Percentiles rank a stretch among this genome's conserved stretches.
phyloP scores from a whole-genome alignment of 1,140 invertebrate species.

The Ganaspis sp. region DNA sequence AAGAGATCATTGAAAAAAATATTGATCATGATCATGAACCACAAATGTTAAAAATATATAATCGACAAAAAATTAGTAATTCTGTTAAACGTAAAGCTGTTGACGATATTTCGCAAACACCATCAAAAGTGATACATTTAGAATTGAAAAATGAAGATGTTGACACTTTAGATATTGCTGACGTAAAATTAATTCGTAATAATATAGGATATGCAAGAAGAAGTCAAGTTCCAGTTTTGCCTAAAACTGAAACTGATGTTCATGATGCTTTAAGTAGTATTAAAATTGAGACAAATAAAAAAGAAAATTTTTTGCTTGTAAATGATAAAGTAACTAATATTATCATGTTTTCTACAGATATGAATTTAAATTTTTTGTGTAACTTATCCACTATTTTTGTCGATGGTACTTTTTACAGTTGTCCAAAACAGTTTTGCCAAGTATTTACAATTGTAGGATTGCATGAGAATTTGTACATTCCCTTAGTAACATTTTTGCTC shows the following conservation, averaged over 20 bases:
- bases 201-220: not conserved
- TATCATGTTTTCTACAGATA: not conserved
- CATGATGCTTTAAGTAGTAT: not conserved
- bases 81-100: not conserved
- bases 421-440: slow-evolving; percentile 11
- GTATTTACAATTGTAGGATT: not conserved
- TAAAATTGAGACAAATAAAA: not conserved
- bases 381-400: not conserved
- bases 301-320: slow-evolving; percentile 15
- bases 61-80: not conserved
- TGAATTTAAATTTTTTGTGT: not conserved
- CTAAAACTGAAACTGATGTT: not conserved
- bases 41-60: not conserved
- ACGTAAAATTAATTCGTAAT: not conserved
- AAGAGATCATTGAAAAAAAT: not conserved
- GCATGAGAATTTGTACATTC: not conserved
- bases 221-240: not conserved
- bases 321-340: not conserved
- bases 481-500: slow-evolving; percentile 8
- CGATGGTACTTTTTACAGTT: slow-evolving; percentile 26
- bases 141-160: not conserved
- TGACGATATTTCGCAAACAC: not conserved
- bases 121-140: not conserved
- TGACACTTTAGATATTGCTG: not conserved
- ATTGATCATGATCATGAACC: not conserved